Conservation (phyloP, 1,140 invertebrate species). For the Leptopilina clavipes region DNA sequence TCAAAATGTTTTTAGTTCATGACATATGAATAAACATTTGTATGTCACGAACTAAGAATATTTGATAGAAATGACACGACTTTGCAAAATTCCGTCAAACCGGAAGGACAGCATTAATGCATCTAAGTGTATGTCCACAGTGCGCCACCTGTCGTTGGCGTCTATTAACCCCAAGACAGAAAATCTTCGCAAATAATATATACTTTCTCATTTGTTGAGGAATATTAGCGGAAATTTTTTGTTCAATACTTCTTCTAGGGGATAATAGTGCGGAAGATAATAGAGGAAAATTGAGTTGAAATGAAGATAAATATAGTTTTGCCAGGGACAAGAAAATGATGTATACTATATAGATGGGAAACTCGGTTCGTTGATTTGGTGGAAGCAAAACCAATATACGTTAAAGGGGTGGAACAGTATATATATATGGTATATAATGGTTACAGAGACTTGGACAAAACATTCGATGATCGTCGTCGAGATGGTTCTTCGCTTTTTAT, state of each 20-base stretch:
- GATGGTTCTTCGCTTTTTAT: constrained; percentile 30
- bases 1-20: too few relatives aligned
- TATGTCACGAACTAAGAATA: too few relatives aligned
- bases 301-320: neutral
- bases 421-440: constrained; percentile 37
- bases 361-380: neutral
- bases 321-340: neutral
- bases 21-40: too few relatives aligned
- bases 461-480: constrained; percentile 26
- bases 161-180: neutral
- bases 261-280: neutral
- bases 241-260: neutral
- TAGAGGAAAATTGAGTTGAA: constrained; percentile 28
- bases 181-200: too few relatives aligned
- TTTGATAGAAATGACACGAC: too few relatives aligned
- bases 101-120: too few relatives aligned
- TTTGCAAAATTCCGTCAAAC: too few relatives aligned
- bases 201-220: too few relatives aligned
- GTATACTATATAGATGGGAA: neutral
- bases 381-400: constrained; percentile 32
- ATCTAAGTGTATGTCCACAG: neutral
- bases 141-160: neutral
- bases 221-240: neutral
- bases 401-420: constrained; percentile 26
- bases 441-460: constrained; percentile 35